A percentile compares a stretch with the other conserved stretches of the same genome.
These are phyloP conservation scores for Proisotoma minuta DNA, from an alignment of 2,888 invertebrate genomes.

Conservation along the genomic window DNA sequence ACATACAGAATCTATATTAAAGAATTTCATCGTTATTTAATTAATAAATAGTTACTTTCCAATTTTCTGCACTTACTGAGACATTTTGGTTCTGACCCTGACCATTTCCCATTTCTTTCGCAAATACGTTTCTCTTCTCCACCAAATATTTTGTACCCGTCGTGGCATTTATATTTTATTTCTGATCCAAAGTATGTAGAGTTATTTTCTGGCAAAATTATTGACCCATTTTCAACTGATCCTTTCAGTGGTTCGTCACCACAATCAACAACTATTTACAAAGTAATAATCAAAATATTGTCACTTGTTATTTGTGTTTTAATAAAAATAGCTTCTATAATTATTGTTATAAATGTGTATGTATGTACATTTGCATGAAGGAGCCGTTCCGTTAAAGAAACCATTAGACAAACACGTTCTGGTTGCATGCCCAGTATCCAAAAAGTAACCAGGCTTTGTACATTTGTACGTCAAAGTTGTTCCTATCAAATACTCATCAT, in stretches of 20 bases:
- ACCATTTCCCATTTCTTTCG: conserved; percentile 81
- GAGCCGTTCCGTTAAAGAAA: conserved; percentile 76
- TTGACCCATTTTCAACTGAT: conserved; percentile 26
- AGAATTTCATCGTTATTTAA: conserved; percentile 6
- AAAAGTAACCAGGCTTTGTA: conserved; percentile 28
- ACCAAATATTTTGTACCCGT: conserved; percentile 80
- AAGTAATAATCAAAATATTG: background rate
- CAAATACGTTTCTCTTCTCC: conserved; percentile 59
- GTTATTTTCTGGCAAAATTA: conserved; percentile 48
- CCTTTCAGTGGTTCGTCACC: conserved; percentile 45
- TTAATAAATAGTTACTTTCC: conserved; percentile 19
- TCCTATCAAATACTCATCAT: conserved; percentile 37
- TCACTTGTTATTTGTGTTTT: background rate
- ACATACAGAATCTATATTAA: conserved; percentile 53
- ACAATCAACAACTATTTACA: conserved; percentile 47
- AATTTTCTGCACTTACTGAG: conserved; percentile 61
- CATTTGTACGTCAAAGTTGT: conserved; percentile 36
- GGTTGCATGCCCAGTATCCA: conserved; percentile 30
- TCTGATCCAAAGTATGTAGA: conserved; percentile 74
- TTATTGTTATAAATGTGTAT: background rate
- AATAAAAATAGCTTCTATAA: background rate
- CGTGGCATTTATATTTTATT: conserved; percentile 71
- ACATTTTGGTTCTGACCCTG: conserved; percentile 76
- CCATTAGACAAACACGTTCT: conserved; percentile 55
- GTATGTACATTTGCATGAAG: conserved; percentile 77